A percentile compares a stretch with the other conserved stretches of the same genome.
phyloP scores from a whole-genome alignment of 2,797 vertebrate species.

The Falco cherrug region DNA sequence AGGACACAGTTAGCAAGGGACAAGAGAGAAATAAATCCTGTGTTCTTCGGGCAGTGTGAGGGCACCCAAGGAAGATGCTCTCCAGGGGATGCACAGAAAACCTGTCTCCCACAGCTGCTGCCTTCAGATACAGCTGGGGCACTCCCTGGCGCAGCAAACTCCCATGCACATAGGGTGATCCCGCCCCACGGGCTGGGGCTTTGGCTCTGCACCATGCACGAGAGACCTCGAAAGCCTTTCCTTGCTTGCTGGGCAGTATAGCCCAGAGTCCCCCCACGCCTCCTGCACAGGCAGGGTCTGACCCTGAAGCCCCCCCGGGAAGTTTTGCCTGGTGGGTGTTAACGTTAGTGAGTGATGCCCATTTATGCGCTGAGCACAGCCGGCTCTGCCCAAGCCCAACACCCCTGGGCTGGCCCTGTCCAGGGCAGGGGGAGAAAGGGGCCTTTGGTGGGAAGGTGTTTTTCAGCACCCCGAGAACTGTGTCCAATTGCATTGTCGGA shows the following conservation, averaged over 20 bases:
- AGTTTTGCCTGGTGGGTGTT: background rate
- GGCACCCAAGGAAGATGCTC: background rate
- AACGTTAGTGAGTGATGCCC: background rate
- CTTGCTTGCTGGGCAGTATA: background rate
- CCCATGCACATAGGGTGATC: fast-evolving
- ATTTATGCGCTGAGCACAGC: background rate
- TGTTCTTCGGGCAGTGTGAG: fast-evolving
- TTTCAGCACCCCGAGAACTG: slow-evolving; percentile 92
- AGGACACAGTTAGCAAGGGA: background rate
- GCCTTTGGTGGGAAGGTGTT: slow-evolving; percentile 67
- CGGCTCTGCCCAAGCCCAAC: background rate
- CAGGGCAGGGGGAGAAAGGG: slow-evolving; percentile 26
- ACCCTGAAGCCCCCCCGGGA: background rate
- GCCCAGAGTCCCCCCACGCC: background rate
- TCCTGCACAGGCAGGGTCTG: fast-evolving
- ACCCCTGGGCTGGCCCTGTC: background rate
- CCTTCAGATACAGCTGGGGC: background rate
- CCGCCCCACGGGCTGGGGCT: background rate
- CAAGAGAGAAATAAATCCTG: background rate
- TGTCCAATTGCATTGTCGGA: slow-evolving; percentile 90
- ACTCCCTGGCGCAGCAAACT: background rate
- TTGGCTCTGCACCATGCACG: background rate
- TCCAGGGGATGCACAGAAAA: background rate
- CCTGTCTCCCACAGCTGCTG: background rate
- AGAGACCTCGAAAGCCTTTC: background rate